Evolutionary conservation across 2,888 invertebrate genomes (phyloP), one percentile per base, ranked within the genome.

Genomic region (Dynastes hyllus): DNA sequence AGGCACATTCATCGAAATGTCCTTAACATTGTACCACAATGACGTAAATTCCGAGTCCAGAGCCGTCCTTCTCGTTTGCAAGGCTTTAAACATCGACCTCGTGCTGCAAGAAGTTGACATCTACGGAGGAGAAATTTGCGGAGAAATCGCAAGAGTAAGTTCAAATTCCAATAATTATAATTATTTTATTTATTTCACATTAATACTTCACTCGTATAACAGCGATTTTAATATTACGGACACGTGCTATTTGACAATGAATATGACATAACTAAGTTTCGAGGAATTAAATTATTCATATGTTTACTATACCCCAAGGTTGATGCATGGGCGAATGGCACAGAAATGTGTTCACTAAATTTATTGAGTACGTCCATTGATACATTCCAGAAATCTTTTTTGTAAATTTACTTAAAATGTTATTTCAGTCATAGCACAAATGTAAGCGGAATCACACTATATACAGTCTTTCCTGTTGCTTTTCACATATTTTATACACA

Each of bases 31-130:
- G 66, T 79, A 79, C 66, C 66, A 79, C 75, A 77, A 79, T 75
- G 58, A 77, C 45, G 73, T 71, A 27, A 92, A 92, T 27, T 92
- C 92, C 0, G 91, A 92, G 0, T 91, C 90, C 4, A 86, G 92
- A 76, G 90, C 91, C 76, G 91, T 89, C 0, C 83, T 90, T 84
- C 90, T 92, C 89, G 90, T 91, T 2, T 91, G 91, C 0, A 87
- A 89, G 16, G 82, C 88, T 45, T 86, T 92, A 29, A 87, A 87
- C 3, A 83, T 91, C 22, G 85, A 90, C 32, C 77, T 91, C 6
- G 86, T 90, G n/a, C 87, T 91, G 77, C 88, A 88, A 73, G 86
- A 87, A 70, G 86, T 91, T 16, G 90, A 92, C 83, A 82, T 91
- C 13, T 86, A 85, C 2, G 86, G 84, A 29, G 88, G 89, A 11